These are phyloP conservation scores for Synanthedon myopaeformis DNA, from an alignment of 2,888 invertebrate genomes.

Conservation along the genomic window DNA sequence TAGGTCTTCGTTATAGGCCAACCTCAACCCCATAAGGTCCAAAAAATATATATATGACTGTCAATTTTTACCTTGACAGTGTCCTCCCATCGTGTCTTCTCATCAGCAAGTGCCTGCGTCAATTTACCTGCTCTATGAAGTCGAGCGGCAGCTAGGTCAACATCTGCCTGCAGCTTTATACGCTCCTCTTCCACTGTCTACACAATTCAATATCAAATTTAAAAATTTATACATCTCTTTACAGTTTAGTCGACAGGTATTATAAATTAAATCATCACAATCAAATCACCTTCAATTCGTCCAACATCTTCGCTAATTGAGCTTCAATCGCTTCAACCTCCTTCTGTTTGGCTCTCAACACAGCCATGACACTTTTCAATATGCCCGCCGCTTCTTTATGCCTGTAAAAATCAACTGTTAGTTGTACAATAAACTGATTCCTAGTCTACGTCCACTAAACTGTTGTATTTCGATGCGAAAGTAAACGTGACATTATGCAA, in stretches of 20 bases:
- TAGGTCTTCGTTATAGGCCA: too few relatives aligned
- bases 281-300: slow-evolving; percentile 77
- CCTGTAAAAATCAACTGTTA: slow-evolving; percentile 35
- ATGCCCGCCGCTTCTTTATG: slow-evolving; percentile 83
- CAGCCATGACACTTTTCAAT: slow-evolving; percentile 79
- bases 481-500: too few relatives aligned
- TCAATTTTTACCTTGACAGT: slow-evolving; percentile 77
- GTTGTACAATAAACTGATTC: too few relatives aligned
- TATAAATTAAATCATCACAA: background rate
- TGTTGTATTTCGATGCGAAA: too few relatives aligned
- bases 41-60: too few relatives aligned
- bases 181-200: slow-evolving; percentile 78
- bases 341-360: slow-evolving; percentile 83
- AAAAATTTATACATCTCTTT: background rate
- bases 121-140: slow-evolving; percentile 85
- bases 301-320: slow-evolving; percentile 77
- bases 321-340: slow-evolving; percentile 86
- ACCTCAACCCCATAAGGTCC: too few relatives aligned
- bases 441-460: too few relatives aligned
- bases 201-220: background rate
- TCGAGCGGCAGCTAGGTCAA: slow-evolving; percentile 82
- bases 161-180: slow-evolving; percentile 80
- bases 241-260: background rate
- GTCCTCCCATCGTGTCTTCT: slow-evolving; percentile 86
- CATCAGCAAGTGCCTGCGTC: slow-evolving; percentile 88